Base-by-base conservation (phyloP, 2,888 invertebrate species). In the Zeuzera pyrina region DNA sequence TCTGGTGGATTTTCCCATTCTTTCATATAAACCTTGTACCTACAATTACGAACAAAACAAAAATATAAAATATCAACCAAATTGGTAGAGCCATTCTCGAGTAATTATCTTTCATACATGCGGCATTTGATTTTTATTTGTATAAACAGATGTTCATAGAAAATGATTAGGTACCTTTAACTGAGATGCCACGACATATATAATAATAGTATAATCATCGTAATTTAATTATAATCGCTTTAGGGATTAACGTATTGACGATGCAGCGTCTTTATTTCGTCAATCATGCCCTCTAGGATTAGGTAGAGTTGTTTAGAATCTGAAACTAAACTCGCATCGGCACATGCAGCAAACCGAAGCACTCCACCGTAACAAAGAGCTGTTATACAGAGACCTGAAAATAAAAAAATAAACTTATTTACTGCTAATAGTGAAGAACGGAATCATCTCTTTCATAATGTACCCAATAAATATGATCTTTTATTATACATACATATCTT, bases 281-380 rank as follows among this genome's bases (percentile, higher is more conserved):
- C 48, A 13, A 78, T 62, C 45, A 74, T 78, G 11, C 70, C 70
- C 15, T 68, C 58, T 22, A 70, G 46, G 30, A 86, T 83, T 11
- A 60, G 40, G 2, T 62, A 49, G 2, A 81, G 62, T 27, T 71
- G 64, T 2, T 59, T 59, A 5, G 68, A 47, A 13, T 53, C 52
- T 1, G 60, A 45, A 11, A 86, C 54, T 13, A 86, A 34, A 0
- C 74, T 72, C 21, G 55, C 52, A 38, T 87, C 86, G 1, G 71
- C 84, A 34, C 72, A 63, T 2, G 84, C 53, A 0, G 81, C 83
- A 3, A 86, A 44, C 11, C 84, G 64, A 3, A 86, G 49, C 12
- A 73, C 69, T 1, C 76, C 78, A 4, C 72, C 74, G 41, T 86
- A 86, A 29, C 72, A 77, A 8, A 86, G 48, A 2, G 85, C 59